Percentiles rank a stretch among this genome's conserved stretches.
phyloP scores from a whole-genome alignment of 2,888 invertebrate genomes.

The Pandemis cinnamomeana region DNA sequence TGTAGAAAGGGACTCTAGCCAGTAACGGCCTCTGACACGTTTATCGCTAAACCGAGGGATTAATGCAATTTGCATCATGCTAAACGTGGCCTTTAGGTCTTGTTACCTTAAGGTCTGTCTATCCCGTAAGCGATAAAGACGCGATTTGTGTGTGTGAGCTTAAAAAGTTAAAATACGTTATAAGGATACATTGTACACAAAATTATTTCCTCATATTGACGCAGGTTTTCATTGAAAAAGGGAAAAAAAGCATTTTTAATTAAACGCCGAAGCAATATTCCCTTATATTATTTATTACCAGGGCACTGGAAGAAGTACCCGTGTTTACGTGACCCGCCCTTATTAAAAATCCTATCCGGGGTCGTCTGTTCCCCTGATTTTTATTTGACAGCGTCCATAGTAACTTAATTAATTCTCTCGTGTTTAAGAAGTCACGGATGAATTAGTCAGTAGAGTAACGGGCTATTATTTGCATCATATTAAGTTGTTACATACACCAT shows the following conservation, averaged over 20 bases:
- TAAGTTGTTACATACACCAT: too few species aligned
- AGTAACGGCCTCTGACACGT: too few species aligned
- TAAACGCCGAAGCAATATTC: constrained; percentile 23
- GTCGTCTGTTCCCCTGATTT: constrained; percentile 61
- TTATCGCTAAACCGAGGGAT: too few species aligned
- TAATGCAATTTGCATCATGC: too few species aligned
- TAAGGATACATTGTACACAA: neutral
- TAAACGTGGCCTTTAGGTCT: too few species aligned
- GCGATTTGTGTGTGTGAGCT: too few species aligned
- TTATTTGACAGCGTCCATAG: constrained; percentile 59
- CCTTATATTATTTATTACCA: constrained; percentile 42
- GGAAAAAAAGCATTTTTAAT: constrained; percentile 19
- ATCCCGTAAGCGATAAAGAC: too few species aligned
- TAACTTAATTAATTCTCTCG: constrained; percentile 75
- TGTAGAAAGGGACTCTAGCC: too few species aligned
- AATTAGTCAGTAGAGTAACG: too few species aligned
- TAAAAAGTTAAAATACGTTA: too few species aligned
- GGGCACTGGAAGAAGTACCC: constrained; percentile 53
- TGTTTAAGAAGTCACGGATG: constrained; percentile 42
- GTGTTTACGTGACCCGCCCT: constrained; percentile 77
- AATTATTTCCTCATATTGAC: neutral
- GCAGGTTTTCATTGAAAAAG: neutral
- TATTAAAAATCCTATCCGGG: constrained; percentile 78
- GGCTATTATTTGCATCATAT: too few species aligned
- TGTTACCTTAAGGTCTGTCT: too few species aligned